Percentiles rank a stretch among this genome's conserved stretches.
Evolutionary conservation across 2,888 invertebrate genomes (phyloP).

Genomic region (Melinaea menophilus): DNA sequence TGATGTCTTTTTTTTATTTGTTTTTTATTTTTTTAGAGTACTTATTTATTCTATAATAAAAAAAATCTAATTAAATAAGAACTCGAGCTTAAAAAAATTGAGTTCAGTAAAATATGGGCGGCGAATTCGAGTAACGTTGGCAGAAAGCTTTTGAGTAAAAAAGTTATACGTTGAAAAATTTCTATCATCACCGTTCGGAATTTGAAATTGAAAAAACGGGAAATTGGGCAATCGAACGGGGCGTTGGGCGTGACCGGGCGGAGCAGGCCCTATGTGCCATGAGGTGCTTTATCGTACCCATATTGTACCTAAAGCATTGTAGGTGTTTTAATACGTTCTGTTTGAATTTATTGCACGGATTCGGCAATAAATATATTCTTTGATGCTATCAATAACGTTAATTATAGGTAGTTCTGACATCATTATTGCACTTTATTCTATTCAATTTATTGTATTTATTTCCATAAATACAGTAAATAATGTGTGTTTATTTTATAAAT

Average conservation of each 20-base stretch:
- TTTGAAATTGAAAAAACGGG: slow-evolving; percentile 56
- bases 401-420: background rate
- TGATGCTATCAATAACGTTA: background rate
- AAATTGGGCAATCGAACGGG: slow-evolving; percentile 49
- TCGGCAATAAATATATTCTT: background rate
- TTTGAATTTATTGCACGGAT: slow-evolving; percentile 13
- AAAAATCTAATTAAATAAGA: no score
- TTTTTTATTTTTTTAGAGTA: slow-evolving; percentile 15
- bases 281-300: slow-evolving; percentile 41
- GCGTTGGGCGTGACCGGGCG: slow-evolving; percentile 56
- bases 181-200: slow-evolving; percentile 57
- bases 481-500: background rate
- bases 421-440: background rate
- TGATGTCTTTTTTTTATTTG: slow-evolving; percentile 17
- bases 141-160: slow-evolving; percentile 10
- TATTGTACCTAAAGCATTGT: slow-evolving; percentile 27
- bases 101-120: no score
- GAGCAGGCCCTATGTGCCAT: slow-evolving; percentile 40
- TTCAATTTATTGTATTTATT: slow-evolving; percentile 4
- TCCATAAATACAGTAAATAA: slow-evolving; percentile 8
- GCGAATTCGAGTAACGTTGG: background rate
- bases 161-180: slow-evolving; percentile 51
- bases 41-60: no score
- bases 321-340: slow-evolving; percentile 14
- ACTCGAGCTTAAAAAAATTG: no score